These are phyloP conservation scores for Coptodon bakossiorum DNA, from an alignment of 2,113 vertebrate species.

Conservation along the genomic window DNA sequence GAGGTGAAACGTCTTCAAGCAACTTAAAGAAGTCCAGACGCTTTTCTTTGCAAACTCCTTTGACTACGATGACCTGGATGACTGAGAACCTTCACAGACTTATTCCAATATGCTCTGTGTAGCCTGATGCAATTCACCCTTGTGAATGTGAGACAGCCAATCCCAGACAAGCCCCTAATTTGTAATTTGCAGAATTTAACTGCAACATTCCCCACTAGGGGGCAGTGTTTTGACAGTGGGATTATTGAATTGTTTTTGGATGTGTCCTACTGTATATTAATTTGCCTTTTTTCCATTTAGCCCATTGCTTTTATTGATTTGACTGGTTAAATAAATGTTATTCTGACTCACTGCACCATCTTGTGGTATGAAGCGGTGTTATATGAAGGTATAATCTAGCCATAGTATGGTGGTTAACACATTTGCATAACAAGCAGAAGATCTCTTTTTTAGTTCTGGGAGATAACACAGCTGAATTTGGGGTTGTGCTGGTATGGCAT, in stretches of 20 bases:
- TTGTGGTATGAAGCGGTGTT: neutral
- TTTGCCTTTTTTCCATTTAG: neutral
- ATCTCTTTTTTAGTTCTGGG: neutral
- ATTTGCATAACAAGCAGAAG: neutral
- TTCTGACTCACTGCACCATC: neutral
- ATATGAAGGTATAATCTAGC: neutral
- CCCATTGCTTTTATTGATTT: accelerated
- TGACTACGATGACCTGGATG: no score
- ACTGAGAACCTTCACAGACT: no score
- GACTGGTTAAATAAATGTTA: neutral
- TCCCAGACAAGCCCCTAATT: neutral
- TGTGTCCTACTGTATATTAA: accelerated
- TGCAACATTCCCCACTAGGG: neutral
- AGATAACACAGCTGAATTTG: accelerated
- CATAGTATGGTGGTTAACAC: neutral
- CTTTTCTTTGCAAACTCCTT: no score
- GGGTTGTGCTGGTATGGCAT: accelerated
- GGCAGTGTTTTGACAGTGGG: neutral
- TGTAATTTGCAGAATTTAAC: neutral
- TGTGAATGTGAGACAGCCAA: neutral
- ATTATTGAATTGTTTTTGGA: neutral
- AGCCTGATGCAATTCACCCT: neutral
- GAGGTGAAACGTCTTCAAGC: no score
- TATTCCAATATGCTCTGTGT: neutral
- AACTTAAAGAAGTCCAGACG: no score